Base-by-base conservation (phyloP, 2,888 invertebrate genomes). In the Agrochola lota region DNA sequence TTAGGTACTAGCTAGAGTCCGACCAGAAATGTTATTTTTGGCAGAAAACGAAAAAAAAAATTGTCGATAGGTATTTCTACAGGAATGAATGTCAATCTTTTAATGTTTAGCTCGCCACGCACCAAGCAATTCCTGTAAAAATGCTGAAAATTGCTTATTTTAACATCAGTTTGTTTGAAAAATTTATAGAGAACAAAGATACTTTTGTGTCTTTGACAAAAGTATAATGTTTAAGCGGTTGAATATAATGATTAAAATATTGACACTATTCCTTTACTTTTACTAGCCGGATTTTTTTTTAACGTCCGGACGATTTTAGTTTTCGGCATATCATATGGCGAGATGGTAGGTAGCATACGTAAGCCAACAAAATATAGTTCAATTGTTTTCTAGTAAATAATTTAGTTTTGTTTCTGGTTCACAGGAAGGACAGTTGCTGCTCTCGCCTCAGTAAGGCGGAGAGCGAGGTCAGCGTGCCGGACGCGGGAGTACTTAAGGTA, bases 381-480 rank as follows among this genome's bases (percentile, higher is more conserved):
- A 35, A 66, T n/a, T 17, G 4, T 59, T 35, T n/a, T 35, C 62
- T 35, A 35, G 20, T 20, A 11, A 62, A 62, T 62, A 20, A 23
- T 52, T 43, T 17, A 46, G 12, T 11, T 43, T 68, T 49, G 11
- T 30, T 60, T 52, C 9, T 66, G 30, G 0, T 66, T 35, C 6
- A 11, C 30, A 83, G 83, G 5, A 83, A 83, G 5, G 83, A 85
- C 60, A 43, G 71, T 35, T 63, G 86, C 52, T 67, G 83, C n/a
- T 69, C 84, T 8, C 74, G 89, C n/a, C 91, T 92, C 9, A 92
- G 92, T 74, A 88, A 87, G 52, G 91, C 89, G 0, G 90, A 89
- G 52, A 89, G 87, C 26, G 92, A 91, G 35, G n/a, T 85, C 26
- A 59, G 81, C 9, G 87, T 85, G 40, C 88, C 85, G 0, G 91